These are phyloP conservation scores for Carassius carassius DNA, from an alignment of 2,113 vertebrate species.

Conservation along the genomic window DNA sequence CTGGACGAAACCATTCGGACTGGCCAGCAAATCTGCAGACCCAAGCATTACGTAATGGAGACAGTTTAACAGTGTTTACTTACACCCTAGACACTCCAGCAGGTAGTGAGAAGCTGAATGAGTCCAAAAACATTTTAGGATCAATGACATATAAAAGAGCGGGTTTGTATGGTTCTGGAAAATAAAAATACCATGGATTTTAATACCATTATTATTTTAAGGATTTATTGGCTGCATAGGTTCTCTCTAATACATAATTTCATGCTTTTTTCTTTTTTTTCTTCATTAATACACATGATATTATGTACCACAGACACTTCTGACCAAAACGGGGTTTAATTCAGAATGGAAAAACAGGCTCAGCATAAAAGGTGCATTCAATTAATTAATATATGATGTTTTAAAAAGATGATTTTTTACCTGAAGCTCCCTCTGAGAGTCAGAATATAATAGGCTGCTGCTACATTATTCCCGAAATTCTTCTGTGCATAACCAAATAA, in stretches of 20 bases:
- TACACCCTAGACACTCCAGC: background rate
- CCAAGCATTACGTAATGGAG: background rate
- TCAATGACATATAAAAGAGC: background rate
- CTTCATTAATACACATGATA: background rate
- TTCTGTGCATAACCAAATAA: constrained; percentile 56
- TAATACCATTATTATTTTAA: background rate
- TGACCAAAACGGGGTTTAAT: background rate
- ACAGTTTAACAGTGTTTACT: background rate
- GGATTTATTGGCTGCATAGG: background rate
- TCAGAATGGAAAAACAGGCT: background rate
- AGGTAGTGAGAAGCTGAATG: background rate
- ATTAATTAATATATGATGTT: background rate
- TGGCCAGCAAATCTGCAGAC: constrained; percentile 77
- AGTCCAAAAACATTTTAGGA: background rate
- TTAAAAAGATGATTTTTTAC: constrained; percentile 62
- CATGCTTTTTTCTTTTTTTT: background rate
- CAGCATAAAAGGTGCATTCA: background rate
- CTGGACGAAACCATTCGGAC: constrained; percentile 71
- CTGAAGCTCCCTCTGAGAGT: constrained; percentile 77
- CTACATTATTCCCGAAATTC: constrained; percentile 66
- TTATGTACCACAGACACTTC: background rate
- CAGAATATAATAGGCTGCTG: constrained; percentile 75
- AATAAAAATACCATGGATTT: background rate
- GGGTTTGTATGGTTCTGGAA: background rate
- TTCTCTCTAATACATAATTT: background rate